These are phyloP conservation scores for Galerucella pusilla DNA, from an alignment of 2,888 invertebrate genomes.

Conservation along the genomic window DNA sequence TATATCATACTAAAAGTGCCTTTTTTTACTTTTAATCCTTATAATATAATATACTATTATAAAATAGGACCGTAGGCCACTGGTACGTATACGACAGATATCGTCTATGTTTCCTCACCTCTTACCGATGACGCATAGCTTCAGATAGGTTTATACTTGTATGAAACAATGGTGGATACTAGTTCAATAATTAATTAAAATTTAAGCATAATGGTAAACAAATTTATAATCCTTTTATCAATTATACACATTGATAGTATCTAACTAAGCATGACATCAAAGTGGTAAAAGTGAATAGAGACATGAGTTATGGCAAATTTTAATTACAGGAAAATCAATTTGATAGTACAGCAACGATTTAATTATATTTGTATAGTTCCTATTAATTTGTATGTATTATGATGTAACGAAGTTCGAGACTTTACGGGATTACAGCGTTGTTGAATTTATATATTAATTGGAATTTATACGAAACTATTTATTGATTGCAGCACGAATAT, in stretches of 20 bases:
- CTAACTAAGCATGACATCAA: constrained; percentile 3
- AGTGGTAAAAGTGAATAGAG: constrained; percentile 11
- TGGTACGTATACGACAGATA: too few relatives aligned
- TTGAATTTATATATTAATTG: not conserved
- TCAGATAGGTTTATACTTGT: too few relatives aligned
- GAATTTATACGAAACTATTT: not conserved
- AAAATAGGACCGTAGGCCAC: too few relatives aligned
- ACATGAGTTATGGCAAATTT: not conserved
- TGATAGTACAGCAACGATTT: not conserved
- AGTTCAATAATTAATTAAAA: not conserved
- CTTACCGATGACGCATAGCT: too few relatives aligned
- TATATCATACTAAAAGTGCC: too few relatives aligned
- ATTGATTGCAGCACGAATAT: not conserved
- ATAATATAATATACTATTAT: too few relatives aligned
- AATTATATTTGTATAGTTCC: constrained; percentile 21
- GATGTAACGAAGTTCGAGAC: not conserved
- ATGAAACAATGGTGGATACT: too few relatives aligned
- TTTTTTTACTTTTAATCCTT: too few relatives aligned
- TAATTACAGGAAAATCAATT: constrained; percentile 20
- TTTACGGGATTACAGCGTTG: not conserved
- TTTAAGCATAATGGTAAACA: not conserved
- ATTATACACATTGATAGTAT: not conserved
- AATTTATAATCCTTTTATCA: not conserved
- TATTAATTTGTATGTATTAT: constrained; percentile 17
- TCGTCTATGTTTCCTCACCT: too few relatives aligned